Evolutionary conservation across 2,113 vertebrate species (phyloP).

Genomic region (Dolichotis patagonum): DNA sequence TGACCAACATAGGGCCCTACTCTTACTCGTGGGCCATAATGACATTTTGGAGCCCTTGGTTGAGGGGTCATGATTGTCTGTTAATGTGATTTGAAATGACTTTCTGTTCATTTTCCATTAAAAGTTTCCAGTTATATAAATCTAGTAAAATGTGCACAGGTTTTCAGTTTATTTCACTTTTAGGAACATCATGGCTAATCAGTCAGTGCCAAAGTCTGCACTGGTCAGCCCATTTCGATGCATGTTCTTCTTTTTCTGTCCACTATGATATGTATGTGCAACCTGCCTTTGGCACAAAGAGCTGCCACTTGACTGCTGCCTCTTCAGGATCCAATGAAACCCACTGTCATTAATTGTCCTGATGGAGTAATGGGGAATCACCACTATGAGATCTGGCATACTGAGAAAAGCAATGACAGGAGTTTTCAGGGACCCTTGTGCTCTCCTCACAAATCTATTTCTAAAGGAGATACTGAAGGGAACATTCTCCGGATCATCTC

Average conservation of each 20-base stretch:
- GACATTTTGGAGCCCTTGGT: neutral
- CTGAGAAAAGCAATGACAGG: neutral
- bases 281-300: neutral
- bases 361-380: neutral
- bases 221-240: neutral
- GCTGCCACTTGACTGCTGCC: too few species aligned
- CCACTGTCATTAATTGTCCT: neutral
- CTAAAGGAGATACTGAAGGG: neutral
- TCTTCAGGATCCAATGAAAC: neutral
- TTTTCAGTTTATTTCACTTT: neutral
- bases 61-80: neutral
- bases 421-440: neutral
- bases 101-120: neutral
- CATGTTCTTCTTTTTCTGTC: neutral
- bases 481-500: neutral
- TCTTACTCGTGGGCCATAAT: neutral
- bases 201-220: neutral
- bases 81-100: neutral
- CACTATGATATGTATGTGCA: fast-evolving
- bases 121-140: neutral
- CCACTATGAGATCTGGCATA: neutral
- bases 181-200: neutral
- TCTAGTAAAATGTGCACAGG: neutral
- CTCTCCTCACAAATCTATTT: neutral
- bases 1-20: neutral